phyloP scores from a whole-genome alignment of 2,888 invertebrate species.

The Sphaeridia pumilis region DNA sequence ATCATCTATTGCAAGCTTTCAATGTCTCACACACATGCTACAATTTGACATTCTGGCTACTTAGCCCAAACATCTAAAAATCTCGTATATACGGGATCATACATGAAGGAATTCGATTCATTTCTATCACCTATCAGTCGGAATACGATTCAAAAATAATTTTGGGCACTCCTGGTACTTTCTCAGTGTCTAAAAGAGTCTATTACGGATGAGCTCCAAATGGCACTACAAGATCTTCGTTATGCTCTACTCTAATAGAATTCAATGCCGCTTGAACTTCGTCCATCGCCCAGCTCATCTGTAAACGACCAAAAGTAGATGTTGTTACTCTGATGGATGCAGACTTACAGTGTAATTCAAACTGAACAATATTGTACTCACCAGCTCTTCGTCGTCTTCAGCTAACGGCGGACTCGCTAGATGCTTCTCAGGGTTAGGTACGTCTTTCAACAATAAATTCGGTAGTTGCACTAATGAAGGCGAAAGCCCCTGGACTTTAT shows the following conservation, averaged over 20 bases:
- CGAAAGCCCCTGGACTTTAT: constrained; percentile 31
- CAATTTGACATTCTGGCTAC: no score
- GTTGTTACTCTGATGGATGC: no score
- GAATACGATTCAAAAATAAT: no score
- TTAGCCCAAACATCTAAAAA: no score
- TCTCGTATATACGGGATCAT: no score
- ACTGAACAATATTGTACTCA: constrained; percentile 11
- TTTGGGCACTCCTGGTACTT: no score
- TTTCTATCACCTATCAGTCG: no score
- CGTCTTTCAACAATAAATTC: constrained; percentile 29
- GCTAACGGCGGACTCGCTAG: constrained; percentile 31
- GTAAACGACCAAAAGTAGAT: no score
- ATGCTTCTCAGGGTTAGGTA: constrained; percentile 35
- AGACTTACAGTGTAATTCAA: not conserved
- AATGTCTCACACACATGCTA: no score
- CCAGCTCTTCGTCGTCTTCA: constrained; percentile 33
- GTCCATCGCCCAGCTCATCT: constrained; percentile 35
- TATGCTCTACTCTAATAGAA: constrained; percentile 35
- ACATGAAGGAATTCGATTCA: no score
- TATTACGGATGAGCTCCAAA: constrained; percentile 27
- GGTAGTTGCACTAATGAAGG: constrained; percentile 27
- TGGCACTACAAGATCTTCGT: constrained; percentile 35
- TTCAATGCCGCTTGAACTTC: constrained; percentile 33
- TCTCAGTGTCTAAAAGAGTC: constrained; percentile 24
- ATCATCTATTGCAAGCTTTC: no score